Conservation (phyloP, 1,140 invertebrate genomes). For the Bombyx mandarina region DNA sequence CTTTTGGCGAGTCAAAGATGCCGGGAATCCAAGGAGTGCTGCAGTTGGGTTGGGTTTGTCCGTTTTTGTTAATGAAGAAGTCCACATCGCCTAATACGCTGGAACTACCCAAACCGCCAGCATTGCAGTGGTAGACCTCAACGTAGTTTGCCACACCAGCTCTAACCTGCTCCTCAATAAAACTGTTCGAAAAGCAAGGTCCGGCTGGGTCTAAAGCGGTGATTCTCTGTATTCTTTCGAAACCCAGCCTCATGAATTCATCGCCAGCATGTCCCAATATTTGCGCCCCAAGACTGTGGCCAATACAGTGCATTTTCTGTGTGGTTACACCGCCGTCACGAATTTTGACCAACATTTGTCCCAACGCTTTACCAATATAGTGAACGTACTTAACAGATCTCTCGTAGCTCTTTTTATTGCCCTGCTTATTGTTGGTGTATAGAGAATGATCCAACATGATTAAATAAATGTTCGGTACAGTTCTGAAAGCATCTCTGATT, state of each 20-base stretch:
- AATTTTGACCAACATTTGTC: slow-evolving; percentile 34
- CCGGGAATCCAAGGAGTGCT: slow-evolving; percentile 61
- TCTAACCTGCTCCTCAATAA: slow-evolving; percentile 70
- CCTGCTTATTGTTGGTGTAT: slow-evolving; percentile 52
- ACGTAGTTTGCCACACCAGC: slow-evolving; percentile 75
- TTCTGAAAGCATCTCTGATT: slow-evolving; percentile 44
- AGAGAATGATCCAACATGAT: slow-evolving; percentile 56
- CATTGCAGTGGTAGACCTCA: slow-evolving; percentile 84
- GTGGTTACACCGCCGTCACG: slow-evolving; percentile 37
- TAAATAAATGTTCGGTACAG: slow-evolving; percentile 43
- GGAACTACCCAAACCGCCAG: slow-evolving; percentile 78
- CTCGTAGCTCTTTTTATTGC: slow-evolving; percentile 50
- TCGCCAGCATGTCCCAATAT: slow-evolving; percentile 71
- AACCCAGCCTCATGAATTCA: slow-evolving; percentile 47
- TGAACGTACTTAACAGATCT: slow-evolving; percentile 51
- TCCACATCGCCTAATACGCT: slow-evolving; percentile 77
- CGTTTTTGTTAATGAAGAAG: slow-evolving; percentile 86
- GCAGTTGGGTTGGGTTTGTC: slow-evolving; percentile 69
- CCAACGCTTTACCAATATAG: slow-evolving; percentile 55
- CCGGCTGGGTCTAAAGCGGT: slow-evolving; percentile 82
- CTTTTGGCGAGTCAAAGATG: slow-evolving; percentile 50
- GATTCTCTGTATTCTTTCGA: slow-evolving; percentile 64
- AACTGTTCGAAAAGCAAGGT: slow-evolving; percentile 73
- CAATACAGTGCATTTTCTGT: slow-evolving; percentile 54
- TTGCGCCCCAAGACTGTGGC: slow-evolving; percentile 70